Percentiles rank a stretch among this genome's conserved stretches.
These are phyloP conservation scores for Phaethon lepturus DNA, from an alignment of 2,113 vertebrate genomes.

Conservation along the genomic window DNA sequence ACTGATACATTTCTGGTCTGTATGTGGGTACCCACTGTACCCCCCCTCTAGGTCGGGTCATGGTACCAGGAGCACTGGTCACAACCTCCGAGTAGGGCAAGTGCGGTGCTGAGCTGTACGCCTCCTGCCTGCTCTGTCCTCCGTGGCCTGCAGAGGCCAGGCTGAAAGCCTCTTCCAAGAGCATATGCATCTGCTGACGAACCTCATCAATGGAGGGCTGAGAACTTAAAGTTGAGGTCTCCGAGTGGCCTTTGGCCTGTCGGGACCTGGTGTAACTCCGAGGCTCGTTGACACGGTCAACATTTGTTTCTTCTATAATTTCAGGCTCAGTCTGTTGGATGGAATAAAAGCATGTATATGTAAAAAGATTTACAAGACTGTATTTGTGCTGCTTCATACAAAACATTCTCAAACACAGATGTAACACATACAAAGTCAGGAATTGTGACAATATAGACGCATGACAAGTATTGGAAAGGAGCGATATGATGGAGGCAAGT, in stretches of 20 bases:
- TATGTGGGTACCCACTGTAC: slow-evolving; percentile 96
- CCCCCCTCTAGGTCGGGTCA: slow-evolving; percentile 83
- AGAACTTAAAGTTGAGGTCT: slow-evolving; percentile 97
- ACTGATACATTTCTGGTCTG: slow-evolving; percentile 91
- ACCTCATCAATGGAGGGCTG: slow-evolving; percentile 99
- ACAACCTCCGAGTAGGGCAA: slow-evolving; percentile 92
- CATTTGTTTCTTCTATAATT: slow-evolving; percentile 94
- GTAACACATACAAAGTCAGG: not conserved
- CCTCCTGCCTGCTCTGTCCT: slow-evolving; percentile 84
- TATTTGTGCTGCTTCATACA: not conserved
- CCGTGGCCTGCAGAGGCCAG: slow-evolving; percentile 92
- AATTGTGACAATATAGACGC: not conserved
- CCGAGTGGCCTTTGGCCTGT: slow-evolving; percentile 93
- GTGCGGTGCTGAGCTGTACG: slow-evolving; percentile 85
- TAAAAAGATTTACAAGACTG: not conserved
- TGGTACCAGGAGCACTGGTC: slow-evolving; percentile 94
- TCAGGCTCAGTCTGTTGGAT: slow-evolving; percentile 92
- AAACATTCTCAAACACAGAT: not conserved
- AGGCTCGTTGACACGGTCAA: slow-evolving; percentile 86
- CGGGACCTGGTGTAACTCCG: slow-evolving; percentile 83
- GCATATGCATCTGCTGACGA: slow-evolving; percentile 97
- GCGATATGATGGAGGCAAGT: not conserved
- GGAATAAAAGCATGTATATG: slow-evolving; percentile 22
- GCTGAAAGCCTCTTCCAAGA: slow-evolving; percentile 98
- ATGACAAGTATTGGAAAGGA: not conserved